Evolutionary conservation across 2,113 vertebrate species (phyloP).

Genomic region (Clarias macrocephalus): DNA sequence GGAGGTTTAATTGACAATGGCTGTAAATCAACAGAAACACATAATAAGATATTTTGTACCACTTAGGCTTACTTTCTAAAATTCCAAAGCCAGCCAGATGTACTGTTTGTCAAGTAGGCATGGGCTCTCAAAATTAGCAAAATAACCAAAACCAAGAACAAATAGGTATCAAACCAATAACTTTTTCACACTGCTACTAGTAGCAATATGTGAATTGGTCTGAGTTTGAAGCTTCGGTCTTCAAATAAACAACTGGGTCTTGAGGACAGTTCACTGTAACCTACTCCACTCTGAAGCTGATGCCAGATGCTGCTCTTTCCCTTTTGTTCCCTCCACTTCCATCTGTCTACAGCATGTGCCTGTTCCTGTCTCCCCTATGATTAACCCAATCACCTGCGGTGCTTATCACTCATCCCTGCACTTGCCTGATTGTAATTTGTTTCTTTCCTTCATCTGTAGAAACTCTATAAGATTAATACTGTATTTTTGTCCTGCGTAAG

Average conservation of each 20-base stretch:
- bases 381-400: slow-evolving; percentile 20
- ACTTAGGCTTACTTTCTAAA: background rate
- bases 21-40: slow-evolving; percentile 5
- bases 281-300: slow-evolving; percentile 93
- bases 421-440: background rate
- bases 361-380: slow-evolving; percentile 13
- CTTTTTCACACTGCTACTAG: background rate
- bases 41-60: background rate
- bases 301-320: slow-evolving; percentile 91
- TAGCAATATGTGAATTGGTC: slow-evolving; percentile 12
- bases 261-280: slow-evolving; percentile 77
- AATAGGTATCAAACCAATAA: background rate
- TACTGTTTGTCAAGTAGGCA: background rate
- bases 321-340: slow-evolving; percentile 59
- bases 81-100: background rate
- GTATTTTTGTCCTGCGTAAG: background rate
- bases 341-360: slow-evolving; percentile 62
- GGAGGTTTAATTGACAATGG: background rate
- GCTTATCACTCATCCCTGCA: background rate
- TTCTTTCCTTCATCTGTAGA: slow-evolving; percentile 1
- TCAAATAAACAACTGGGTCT: slow-evolving; percentile 42
- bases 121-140: background rate
- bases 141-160: background rate
- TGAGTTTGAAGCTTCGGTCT: slow-evolving; percentile 6
- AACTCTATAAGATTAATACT: background rate